Percentiles rank a stretch among this genome's conserved stretches.
Evolutionary conservation across 2,888 invertebrate genomes (phyloP).

Genomic region (Merodon equestris): DNA sequence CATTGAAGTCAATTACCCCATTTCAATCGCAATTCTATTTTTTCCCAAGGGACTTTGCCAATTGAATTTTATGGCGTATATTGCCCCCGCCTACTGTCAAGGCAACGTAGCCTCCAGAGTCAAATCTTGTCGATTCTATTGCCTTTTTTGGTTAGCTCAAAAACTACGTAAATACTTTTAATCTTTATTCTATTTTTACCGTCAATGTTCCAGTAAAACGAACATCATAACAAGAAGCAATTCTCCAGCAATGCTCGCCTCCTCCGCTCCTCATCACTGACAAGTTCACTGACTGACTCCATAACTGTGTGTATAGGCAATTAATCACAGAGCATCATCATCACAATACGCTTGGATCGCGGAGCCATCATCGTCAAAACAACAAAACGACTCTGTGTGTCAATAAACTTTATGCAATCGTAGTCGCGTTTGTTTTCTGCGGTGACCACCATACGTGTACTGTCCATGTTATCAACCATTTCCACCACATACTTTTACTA

Average conservation of each 20-base stretch:
- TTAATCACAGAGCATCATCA: slow-evolving; percentile 4
- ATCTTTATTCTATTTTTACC: slow-evolving; percentile 8
- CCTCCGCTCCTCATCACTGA: not conserved
- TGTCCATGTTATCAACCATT: slow-evolving; percentile 14
- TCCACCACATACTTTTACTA: slow-evolving; percentile 1
- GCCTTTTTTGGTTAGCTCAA: no score
- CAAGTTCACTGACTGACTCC: slow-evolving; percentile 19
- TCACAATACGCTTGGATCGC: no score
- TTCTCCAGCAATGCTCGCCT: not conserved
- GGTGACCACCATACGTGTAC: not conserved
- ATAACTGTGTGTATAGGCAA: not conserved
- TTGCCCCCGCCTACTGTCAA: no score
- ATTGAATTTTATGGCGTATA: no score
- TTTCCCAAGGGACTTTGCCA: no score
- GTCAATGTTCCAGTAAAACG: not conserved
- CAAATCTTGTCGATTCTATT: no score
- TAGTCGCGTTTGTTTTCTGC: no score
- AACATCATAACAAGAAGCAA: not conserved
- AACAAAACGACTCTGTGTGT: slow-evolving; percentile 7
- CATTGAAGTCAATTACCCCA: no score
- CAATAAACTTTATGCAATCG: slow-evolving; percentile 31
- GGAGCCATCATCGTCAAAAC: not conserved
- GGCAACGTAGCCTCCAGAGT: no score
- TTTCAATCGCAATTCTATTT: no score
- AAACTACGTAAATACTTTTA: not conserved